Evolutionary conservation across 2,888 invertebrate species (phyloP), one percentile per base, ranked within the genome.

Genomic region (Acronicta psi): DNA sequence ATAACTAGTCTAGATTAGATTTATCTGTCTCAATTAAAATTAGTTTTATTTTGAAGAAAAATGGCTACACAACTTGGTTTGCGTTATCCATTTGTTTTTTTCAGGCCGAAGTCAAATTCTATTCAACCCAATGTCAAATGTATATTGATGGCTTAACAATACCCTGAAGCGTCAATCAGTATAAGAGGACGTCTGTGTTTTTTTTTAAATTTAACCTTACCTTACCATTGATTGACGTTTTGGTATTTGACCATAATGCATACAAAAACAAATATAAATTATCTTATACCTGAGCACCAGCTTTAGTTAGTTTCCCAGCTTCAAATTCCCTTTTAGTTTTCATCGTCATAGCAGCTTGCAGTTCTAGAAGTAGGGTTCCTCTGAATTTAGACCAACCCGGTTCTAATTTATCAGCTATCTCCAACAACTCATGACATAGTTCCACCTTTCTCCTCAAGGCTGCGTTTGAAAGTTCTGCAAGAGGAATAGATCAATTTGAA

Each of bases 391-490:
- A 94, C 88, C 92, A 94, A 3, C 96, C 97, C 2, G 96, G 96
- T 59, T 96, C 96, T 46, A 97, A 80, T 17, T 95, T 86, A 45
- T 96, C 95, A 11, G 96, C 95, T 38, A 96, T 75, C 43, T 95
- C 94, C n/a, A 97, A 77, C 5, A 97, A 87, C 62, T 97, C 96
- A 45, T 95, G 92, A 63, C 96, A 97, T 0, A 97, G 89, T 25
- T 95, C 94, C 25, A 96, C 90, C 86, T 97, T 96, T 20, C 96
- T 91, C 49, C 93, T 86, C 0, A 96, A 81, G 0, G 94, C 89
- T 11, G 90, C 86, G 38, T 95, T 95, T 13, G 95, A 87, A 7
- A 97, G 84, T 60, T 96, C 96, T 96, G 87, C 2, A 79, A 79
- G 20, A 14, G 25, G 38, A 57, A 20, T 49, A 3, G 9, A 29